Conservation (phyloP, 2,113 vertebrate species). For the pig (Sus scrofa) region DNA sequence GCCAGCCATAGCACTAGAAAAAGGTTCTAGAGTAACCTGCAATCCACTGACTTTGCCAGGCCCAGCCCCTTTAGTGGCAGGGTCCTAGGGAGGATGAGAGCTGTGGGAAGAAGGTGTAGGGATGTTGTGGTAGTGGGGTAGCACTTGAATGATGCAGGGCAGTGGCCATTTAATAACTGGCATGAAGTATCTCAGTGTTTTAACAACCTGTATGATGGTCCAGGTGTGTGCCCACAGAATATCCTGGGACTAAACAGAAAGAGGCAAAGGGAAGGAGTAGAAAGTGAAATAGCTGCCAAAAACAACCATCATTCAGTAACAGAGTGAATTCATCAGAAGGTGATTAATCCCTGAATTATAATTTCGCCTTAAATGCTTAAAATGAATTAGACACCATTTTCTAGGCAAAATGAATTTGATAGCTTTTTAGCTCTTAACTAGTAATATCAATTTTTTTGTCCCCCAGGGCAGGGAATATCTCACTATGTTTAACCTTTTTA, state of each 20-base stretch:
- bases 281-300: not conserved
- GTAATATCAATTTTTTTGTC: not conserved
- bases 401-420: slow-evolving; percentile 2
- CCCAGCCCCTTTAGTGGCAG: not conserved
- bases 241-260: not conserved
- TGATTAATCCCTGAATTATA: slow-evolving; percentile 36
- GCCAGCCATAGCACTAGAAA: not conserved
- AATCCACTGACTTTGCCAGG: not conserved
- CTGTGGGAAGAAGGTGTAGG: not conserved
- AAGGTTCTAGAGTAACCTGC: not conserved
- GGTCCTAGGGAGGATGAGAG: not conserved
- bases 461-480: not conserved
- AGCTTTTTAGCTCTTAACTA: slow-evolving; percentile 55
- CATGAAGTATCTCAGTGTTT: not conserved
- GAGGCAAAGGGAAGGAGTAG: not conserved
- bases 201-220: not conserved
- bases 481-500: slow-evolving; percentile 38
- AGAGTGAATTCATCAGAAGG: slow-evolving; percentile 10
- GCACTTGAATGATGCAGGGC: not conserved
- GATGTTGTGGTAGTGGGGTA: not conserved
- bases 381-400: slow-evolving; percentile 40
- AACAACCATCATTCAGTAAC: not conserved
- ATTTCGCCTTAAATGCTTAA: slow-evolving; percentile 51
- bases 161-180: not conserved
- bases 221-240: not conserved